Conservation (phyloP, 2,888 invertebrate genomes). For the Leptothorax acervorum region DNA sequence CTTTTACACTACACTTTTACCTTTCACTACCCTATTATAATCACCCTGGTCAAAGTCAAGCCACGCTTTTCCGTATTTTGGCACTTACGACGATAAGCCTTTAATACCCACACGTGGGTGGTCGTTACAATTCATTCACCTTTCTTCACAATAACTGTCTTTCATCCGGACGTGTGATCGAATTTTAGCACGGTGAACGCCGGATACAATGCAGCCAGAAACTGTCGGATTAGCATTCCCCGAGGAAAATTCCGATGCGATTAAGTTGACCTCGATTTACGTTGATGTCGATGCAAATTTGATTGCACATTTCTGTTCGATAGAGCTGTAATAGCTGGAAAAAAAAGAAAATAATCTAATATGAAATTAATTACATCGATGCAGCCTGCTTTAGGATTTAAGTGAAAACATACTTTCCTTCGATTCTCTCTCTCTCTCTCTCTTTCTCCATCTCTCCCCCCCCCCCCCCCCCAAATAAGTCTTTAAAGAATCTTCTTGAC, state of each 20-base stretch:
- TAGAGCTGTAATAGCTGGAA: background rate
- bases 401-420: background rate
- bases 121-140: constrained; percentile 72
- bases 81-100: constrained; percentile 83
- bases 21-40: constrained; percentile 5
- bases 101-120: constrained; percentile 81
- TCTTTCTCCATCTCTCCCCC: background rate
- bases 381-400: background rate
- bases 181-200: constrained; percentile 71
- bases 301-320: background rate
- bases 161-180: constrained; percentile 73
- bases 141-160: constrained; percentile 49
- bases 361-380: constrained; percentile 8
- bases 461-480: background rate
- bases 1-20: background rate
- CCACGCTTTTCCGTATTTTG: constrained; percentile 81
- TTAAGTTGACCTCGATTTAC: background rate
- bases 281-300: background rate
- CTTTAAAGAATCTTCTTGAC: background rate
- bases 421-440: background rate
- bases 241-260: background rate
- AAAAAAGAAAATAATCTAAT: background rate
- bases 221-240: constrained; percentile 35
- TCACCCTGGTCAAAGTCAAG: constrained; percentile 77
- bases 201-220: constrained; percentile 55